Evolutionary conservation across 2,888 invertebrate species (phyloP).

Genomic region (Tiliacea aurago): DNA sequence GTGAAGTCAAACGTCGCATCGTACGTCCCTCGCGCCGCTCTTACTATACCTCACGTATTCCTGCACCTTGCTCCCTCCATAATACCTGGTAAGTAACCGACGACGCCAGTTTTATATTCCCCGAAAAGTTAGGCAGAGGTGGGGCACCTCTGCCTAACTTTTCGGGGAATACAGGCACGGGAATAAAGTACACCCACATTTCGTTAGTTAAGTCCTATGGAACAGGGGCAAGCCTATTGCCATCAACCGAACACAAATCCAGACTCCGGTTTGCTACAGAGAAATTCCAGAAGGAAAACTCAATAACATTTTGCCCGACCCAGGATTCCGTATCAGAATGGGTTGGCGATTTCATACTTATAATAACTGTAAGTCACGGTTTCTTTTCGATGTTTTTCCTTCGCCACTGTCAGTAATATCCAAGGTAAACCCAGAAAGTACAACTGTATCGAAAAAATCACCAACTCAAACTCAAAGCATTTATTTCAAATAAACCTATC

Average conservation of each 20-base stretch:
- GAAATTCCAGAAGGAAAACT: background rate
- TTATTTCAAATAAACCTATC: no score
- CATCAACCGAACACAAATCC: background rate
- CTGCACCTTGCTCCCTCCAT: constrained; percentile 79
- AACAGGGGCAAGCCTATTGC: background rate
- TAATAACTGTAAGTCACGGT: background rate
- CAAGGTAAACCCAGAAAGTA: background rate
- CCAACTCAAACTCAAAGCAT: no score
- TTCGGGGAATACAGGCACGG: no score
- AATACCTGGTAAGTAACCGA: constrained; percentile 76
- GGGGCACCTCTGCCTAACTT: no score
- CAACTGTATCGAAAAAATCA: background rate
- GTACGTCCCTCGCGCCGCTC: constrained; percentile 79
- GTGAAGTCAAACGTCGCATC: constrained; percentile 66
- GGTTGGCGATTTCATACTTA: background rate
- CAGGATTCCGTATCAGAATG: no score
- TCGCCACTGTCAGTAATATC: background rate
- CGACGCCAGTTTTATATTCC: no score
- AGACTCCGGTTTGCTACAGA: background rate
- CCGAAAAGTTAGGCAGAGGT: background rate
- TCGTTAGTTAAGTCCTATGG: background rate
- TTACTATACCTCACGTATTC: constrained; percentile 80
- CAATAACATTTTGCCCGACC: background rate
- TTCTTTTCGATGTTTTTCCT: background rate
- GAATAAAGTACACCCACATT: no score